Conservation (phyloP, 2,888 invertebrate species). For the Philereme transversata region DNA sequence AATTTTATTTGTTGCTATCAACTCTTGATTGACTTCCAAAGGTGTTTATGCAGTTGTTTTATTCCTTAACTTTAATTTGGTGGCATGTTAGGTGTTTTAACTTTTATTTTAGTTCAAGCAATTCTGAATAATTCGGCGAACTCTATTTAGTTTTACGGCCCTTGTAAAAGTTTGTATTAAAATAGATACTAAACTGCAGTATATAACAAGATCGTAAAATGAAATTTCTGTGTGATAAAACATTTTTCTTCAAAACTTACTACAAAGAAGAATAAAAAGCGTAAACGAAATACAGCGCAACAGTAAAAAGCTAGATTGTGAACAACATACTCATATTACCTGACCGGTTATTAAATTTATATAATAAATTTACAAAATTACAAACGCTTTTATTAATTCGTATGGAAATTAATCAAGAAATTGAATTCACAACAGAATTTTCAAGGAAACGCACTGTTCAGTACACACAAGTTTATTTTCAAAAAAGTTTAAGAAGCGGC, state of each 20-base stretch:
- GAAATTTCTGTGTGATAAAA: background rate
- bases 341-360: too few relatives aligned
- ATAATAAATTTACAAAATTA: too few relatives aligned
- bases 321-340: too few relatives aligned
- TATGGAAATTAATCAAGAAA: too few relatives aligned
- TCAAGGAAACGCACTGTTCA: too few relatives aligned
- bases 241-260: too few relatives aligned
- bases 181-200: background rate
- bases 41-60: conserved; percentile 25
- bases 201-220: background rate
- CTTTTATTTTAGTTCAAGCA: conserved; percentile 12
- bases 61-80: conserved; percentile 28
- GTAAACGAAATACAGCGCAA: too few relatives aligned
- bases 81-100: conserved; percentile 15
- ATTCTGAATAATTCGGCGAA: background rate
- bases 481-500: background rate
- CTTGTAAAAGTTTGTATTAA: background rate
- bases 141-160: background rate
- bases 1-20: conserved; percentile 24
- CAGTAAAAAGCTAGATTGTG: too few relatives aligned
- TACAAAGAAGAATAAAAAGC: too few relatives aligned
- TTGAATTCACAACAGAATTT: too few relatives aligned
- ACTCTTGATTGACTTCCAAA: conserved; percentile 19
- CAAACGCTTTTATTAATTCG: too few relatives aligned
- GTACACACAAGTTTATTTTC: conserved; percentile 1